phyloP scores from a whole-genome alignment of 2,888 invertebrate species.

The Pandemis cinnamomeana region DNA sequence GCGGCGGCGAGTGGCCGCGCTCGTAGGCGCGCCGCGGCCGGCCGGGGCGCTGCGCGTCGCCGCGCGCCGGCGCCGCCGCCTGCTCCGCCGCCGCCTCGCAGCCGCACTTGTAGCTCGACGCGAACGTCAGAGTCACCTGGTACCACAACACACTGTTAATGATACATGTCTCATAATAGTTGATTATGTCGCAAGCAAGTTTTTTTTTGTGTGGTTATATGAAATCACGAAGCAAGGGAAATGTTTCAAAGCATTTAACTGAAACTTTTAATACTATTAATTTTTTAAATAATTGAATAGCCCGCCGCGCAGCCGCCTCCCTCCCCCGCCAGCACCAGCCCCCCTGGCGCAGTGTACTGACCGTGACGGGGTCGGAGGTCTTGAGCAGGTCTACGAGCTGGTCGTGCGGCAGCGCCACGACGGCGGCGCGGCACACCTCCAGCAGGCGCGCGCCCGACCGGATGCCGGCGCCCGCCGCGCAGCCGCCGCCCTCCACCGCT shows the following conservation, averaged over 20 bases:
- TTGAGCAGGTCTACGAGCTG: constrained; percentile 96
- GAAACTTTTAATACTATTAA: too few species aligned
- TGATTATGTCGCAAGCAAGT: too few species aligned
- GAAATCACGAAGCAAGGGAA: too few species aligned
- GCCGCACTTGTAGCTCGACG: constrained; percentile 84
- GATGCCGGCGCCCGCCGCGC: constrained; percentile 93
- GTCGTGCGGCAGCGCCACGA: constrained; percentile 94
- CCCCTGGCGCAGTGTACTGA: constrained; percentile 59
- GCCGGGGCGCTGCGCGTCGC: constrained; percentile 79
- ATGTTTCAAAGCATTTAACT: too few species aligned
- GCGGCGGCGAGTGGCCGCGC: too few species aligned
- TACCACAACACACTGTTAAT: not conserved
- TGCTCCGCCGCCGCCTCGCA: constrained; percentile 72
- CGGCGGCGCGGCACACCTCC: constrained; percentile 95
- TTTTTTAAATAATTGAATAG: too few species aligned
- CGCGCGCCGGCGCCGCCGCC: constrained; percentile 65
- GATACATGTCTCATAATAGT: too few species aligned
- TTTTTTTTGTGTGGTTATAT: too few species aligned
- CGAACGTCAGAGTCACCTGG: constrained; percentile 87
- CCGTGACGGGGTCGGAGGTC: constrained; percentile 94
- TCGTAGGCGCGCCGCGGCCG: constrained; percentile 88
- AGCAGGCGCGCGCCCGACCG: constrained; percentile 93
- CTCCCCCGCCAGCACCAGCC: too few species aligned
- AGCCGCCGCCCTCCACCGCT: constrained; percentile 89
- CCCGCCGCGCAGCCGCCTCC: too few species aligned